These are phyloP conservation scores for Meloidogyne exigua DNA, from an alignment of 1,140 invertebrate species.

Conservation along the genomic window DNA sequence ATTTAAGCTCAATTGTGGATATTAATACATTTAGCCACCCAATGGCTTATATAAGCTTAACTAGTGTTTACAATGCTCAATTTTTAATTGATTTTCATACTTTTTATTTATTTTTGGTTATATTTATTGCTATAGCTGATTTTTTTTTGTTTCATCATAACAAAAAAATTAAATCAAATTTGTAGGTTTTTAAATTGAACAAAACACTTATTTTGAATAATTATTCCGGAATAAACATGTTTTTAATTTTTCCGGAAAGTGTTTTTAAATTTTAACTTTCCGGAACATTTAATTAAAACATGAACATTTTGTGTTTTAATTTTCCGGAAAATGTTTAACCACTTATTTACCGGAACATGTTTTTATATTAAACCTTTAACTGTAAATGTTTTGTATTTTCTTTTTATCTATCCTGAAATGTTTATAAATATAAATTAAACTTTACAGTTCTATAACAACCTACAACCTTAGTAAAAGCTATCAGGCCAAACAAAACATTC, in stretches of 20 bases:
- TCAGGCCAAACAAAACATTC: constrained; percentile 20
- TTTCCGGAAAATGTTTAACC: neutral
- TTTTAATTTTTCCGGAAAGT: no score
- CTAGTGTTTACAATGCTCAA: constrained; percentile 16
- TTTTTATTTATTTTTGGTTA: constrained; percentile 13
- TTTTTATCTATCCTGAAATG: no score
- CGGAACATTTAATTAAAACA: no score
- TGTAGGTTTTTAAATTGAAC: neutral
- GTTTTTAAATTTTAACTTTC: no score
- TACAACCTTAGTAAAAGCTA: constrained; percentile 18
- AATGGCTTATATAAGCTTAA: constrained; percentile 20
- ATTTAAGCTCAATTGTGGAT: constrained; percentile 20
- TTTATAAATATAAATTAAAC: no score
- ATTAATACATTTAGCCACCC: neutral
- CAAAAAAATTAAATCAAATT: constrained; percentile 12
- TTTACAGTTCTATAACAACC: constrained; percentile 8
- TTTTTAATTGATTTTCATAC: constrained; percentile 5
- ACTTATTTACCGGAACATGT: no score
- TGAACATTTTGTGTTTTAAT: no score
- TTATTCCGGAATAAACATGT: no score
- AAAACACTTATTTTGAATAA: no score
- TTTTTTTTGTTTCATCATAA: constrained; percentile 14
- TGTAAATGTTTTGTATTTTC: no score
- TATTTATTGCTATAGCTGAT: constrained; percentile 23
- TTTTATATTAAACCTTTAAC: no score